These are phyloP conservation scores for Tylochromis polylepis DNA, from an alignment of 2,113 vertebrate genomes.

Conservation along the genomic window DNA sequence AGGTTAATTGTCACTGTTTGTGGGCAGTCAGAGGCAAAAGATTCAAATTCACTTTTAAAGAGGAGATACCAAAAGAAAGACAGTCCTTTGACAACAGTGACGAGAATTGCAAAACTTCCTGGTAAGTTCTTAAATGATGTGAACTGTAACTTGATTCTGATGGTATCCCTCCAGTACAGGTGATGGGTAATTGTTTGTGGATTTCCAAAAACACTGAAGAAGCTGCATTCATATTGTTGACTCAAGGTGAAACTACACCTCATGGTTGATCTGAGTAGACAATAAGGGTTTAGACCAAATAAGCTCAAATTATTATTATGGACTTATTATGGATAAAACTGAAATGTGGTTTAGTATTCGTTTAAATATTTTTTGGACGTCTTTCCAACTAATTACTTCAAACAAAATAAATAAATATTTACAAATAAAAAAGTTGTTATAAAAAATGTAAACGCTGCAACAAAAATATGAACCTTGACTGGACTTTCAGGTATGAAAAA, in stretches of 20 bases:
- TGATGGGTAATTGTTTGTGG: neutral
- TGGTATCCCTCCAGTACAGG: neutral
- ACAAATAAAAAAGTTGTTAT: neutral
- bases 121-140: neutral
- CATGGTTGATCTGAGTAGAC: neutral
- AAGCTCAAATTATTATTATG: neutral
- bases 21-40: neutral
- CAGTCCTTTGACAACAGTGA: neutral
- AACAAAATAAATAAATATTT: neutral
- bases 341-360: neutral
- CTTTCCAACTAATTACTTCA: neutral
- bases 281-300: neutral
- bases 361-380: neutral
- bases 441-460: neutral
- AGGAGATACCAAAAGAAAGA: neutral
- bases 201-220: neutral
- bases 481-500: neutral
- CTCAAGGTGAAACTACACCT: neutral
- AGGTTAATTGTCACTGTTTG: neutral
- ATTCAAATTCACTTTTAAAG: neutral
- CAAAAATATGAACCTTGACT: neutral
- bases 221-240: neutral
- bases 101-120: neutral
- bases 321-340: neutral
- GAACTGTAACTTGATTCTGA: neutral